Conservation (phyloP, 2,113 vertebrate genomes). For the Diphyllodes magnificus region DNA sequence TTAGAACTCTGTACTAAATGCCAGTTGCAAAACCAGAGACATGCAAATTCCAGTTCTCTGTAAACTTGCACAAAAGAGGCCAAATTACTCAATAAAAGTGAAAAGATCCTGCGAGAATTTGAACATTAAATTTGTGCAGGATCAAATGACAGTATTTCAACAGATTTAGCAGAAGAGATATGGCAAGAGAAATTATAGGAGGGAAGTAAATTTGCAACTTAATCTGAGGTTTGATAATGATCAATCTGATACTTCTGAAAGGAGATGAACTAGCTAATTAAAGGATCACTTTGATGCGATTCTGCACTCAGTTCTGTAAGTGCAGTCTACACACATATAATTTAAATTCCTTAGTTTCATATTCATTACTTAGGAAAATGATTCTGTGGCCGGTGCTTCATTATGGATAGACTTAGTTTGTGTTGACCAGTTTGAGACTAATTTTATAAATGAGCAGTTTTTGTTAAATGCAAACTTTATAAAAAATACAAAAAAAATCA, state of each 20-base stretch:
- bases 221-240: background rate
- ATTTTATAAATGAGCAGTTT: background rate
- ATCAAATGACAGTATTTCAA: background rate
- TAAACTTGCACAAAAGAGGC: background rate
- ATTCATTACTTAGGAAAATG: background rate
- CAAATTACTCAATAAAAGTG: background rate
- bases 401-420: background rate
- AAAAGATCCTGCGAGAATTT: background rate
- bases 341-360: background rate
- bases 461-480: background rate
- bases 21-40: background rate
- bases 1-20: background rate
- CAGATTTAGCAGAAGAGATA: background rate
- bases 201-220: background rate
- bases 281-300: background rate
- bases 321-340: background rate
- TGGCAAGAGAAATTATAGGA: background rate
- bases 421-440: background rate
- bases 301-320: background rate
- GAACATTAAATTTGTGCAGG: background rate
- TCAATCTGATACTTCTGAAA: background rate
- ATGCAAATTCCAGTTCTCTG: background rate
- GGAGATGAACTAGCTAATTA: background rate
- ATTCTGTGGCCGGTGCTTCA: background rate
- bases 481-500: background rate